Evolutionary conservation across 2,797 vertebrate genomes (phyloP).

Genomic region (Chelonia mydas): DNA sequence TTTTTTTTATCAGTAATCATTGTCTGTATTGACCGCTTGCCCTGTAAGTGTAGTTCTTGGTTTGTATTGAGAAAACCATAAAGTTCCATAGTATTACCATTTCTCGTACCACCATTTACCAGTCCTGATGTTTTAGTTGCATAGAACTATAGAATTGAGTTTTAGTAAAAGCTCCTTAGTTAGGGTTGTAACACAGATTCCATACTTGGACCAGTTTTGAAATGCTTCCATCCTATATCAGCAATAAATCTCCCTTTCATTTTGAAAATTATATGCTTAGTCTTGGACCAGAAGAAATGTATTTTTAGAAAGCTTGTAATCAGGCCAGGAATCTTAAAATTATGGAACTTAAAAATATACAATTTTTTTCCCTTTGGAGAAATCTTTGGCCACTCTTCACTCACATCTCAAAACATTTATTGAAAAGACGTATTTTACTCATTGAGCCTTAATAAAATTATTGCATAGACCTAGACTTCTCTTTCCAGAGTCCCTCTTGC

Average conservation of each 20-base stretch:
- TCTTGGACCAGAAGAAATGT: too few relatives aligned
- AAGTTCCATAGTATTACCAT: neutral
- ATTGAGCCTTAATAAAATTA: neutral
- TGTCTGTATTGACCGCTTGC: neutral
- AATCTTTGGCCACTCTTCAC: neutral
- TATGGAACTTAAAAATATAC: neutral
- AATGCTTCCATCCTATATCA: neutral
- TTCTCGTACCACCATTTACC: neutral
- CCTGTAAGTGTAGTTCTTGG: neutral
- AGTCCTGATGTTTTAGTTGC: neutral
- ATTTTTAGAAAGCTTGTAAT: neutral
- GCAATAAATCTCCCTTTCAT: neutral
- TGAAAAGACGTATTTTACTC: neutral
- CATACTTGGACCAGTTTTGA: neutral
- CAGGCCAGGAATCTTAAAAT: neutral
- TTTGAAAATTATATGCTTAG: neutral
- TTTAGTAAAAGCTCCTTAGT: neutral
- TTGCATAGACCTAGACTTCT: neutral
- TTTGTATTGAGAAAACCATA: neutral
- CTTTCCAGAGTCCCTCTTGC: neutral
- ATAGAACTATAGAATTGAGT: neutral
- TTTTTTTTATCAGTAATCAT: neutral
- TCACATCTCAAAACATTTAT: neutral
- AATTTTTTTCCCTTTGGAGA: neutral
- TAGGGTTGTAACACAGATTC: neutral